Conservation (phyloP, 2,888 invertebrate genomes). For the Eumacrocentrus americanus region DNA sequence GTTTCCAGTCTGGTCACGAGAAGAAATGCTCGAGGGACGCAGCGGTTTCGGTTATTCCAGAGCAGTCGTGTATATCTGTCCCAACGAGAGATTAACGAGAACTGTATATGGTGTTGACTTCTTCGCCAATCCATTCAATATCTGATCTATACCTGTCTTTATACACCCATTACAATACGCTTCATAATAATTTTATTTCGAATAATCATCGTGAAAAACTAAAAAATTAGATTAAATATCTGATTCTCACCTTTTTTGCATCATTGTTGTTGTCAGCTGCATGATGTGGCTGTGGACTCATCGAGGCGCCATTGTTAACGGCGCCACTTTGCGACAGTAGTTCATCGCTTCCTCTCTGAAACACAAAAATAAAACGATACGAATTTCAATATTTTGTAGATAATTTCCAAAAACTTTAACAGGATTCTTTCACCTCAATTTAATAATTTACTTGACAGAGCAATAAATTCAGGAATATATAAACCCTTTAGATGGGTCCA, state of each 20-base stretch:
- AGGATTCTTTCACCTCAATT: too few species aligned
- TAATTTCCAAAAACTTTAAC: too few species aligned
- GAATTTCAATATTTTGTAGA: too few species aligned
- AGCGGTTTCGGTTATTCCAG: constrained; percentile 12
- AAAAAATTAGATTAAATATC: neutral
- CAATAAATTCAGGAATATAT: too few species aligned
- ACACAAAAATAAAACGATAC: constrained; percentile 50
- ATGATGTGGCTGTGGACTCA: constrained; percentile 76
- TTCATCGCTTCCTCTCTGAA: constrained; percentile 97
- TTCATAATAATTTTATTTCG: too few species aligned
- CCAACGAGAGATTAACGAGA: constrained; percentile 22
- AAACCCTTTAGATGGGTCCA: too few species aligned
- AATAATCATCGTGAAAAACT: too few species aligned
- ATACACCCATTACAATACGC: too few species aligned
- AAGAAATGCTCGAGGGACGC: constrained; percentile 16
- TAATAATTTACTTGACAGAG: too few species aligned
- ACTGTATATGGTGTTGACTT: constrained; percentile 7
- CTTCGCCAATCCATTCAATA: neutral
- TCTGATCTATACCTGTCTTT: too few species aligned
- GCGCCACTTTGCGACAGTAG: constrained; percentile 90
- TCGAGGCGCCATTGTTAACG: constrained; percentile 91
- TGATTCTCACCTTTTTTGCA: constrained; percentile 84
- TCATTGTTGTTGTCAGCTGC: constrained; percentile 94
- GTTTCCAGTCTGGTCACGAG: constrained; percentile 24
- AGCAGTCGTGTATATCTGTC: constrained; percentile 12